Evolutionary conservation across 1,140 invertebrate genomes (phyloP).

Genomic region (Drosophila orosa): DNA sequence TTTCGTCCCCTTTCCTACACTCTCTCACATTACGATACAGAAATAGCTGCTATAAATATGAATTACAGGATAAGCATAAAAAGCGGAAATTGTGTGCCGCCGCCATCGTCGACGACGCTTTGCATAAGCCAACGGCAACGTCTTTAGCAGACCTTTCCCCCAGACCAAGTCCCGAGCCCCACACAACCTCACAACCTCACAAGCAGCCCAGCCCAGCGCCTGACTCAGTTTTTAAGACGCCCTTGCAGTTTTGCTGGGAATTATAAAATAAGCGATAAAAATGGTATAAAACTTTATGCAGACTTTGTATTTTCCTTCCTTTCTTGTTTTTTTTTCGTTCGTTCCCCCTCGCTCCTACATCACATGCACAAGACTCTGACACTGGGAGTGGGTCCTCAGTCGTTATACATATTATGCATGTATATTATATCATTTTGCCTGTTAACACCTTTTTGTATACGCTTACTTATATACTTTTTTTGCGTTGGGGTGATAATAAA

Average conservation of each 20-base stretch:
- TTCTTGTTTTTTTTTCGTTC: neutral
- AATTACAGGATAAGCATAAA: constrained; percentile 83
- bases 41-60: constrained; percentile 83
- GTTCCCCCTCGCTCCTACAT: neutral
- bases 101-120: constrained; percentile 55
- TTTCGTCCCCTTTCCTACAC: constrained; percentile 38
- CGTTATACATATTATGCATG: constrained; percentile 61
- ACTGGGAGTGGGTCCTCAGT: constrained; percentile 28
- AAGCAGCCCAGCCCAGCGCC: constrained; percentile 23
- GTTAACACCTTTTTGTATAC: constrained; percentile 76
- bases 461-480: constrained; percentile 31
- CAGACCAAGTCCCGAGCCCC: constrained; percentile 4
- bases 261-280: constrained; percentile 82
- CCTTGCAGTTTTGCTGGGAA: constrained; percentile 73
- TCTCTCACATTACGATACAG: constrained; percentile 60
- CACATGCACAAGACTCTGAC: neutral
- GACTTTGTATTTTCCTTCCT: constrained; percentile 45
- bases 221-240: constrained; percentile 65
- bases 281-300: constrained; percentile 78
- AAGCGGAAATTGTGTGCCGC: constrained; percentile 81
- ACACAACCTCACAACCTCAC: neutral
- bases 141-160: constrained; percentile 39
- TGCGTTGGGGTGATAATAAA: constrained; percentile 60
- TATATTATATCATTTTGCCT: constrained; percentile 67
- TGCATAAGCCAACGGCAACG: constrained; percentile 70